phyloP scores from a whole-genome alignment of 2,888 invertebrate species.

The Dryocosmus kuriphilus region DNA sequence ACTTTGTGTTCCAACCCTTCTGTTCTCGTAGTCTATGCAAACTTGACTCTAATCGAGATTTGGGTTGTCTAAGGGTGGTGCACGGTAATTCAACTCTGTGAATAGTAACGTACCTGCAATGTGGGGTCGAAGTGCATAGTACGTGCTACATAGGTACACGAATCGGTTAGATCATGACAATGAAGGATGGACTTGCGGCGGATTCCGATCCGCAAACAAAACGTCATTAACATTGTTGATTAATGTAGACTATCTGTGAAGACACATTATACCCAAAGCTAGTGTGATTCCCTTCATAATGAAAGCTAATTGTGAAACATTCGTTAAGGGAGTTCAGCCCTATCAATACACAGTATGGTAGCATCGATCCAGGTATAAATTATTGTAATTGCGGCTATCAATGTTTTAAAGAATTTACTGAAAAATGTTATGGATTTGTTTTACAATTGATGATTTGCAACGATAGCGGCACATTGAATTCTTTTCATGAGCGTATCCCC shows the following conservation, averaged over 20 bases:
- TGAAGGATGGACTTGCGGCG: slow-evolving; percentile 39
- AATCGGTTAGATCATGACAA: slow-evolving; percentile 39
- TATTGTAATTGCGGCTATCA: slow-evolving; percentile 25
- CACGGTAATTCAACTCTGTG: slow-evolving; percentile 34
- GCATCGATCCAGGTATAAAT: background rate
- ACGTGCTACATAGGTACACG: slow-evolving; percentile 41
- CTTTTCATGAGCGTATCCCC: slow-evolving; percentile 26
- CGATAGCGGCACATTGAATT: slow-evolving; percentile 30
- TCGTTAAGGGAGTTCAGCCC: slow-evolving; percentile 6
- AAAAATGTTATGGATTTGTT: slow-evolving; percentile 35
- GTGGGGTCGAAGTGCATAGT: slow-evolving; percentile 35
- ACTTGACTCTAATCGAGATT: slow-evolving; percentile 39
- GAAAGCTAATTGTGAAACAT: slow-evolving; percentile 14
- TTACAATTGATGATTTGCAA: slow-evolving; percentile 38
- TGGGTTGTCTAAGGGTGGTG: slow-evolving; percentile 38
- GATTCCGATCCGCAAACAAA: slow-evolving; percentile 34
- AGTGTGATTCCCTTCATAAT: slow-evolving; percentile 20
- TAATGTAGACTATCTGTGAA: slow-evolving; percentile 39
- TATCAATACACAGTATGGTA: background rate
- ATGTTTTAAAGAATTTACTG: slow-evolving; percentile 14
- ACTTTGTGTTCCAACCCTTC: slow-evolving; percentile 22
- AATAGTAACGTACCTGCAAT: slow-evolving; percentile 38
- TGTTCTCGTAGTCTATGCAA: slow-evolving; percentile 31
- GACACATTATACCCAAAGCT: slow-evolving; percentile 33
- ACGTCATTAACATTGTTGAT: slow-evolving; percentile 41